These are phyloP conservation scores for Hymenochirus boettgeri DNA, from an alignment of 2,113 vertebrate genomes.

Conservation along the genomic window DNA sequence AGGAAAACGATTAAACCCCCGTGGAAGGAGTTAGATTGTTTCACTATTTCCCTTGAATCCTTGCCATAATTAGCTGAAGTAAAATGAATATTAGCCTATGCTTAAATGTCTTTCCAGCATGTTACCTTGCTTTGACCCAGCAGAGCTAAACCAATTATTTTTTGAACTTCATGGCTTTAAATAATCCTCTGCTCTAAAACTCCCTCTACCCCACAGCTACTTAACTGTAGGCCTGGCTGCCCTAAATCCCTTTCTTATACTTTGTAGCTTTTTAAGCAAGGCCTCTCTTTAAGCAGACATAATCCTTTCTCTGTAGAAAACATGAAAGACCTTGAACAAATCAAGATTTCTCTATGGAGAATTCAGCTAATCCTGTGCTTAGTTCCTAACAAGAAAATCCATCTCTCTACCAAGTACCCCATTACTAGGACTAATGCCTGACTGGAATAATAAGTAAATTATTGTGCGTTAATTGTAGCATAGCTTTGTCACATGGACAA, in stretches of 20 bases:
- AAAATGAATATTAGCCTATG: slow-evolving; percentile 78
- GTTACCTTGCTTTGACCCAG: slow-evolving; percentile 70
- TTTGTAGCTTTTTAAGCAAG: slow-evolving; percentile 82
- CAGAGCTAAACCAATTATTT: slow-evolving; percentile 81
- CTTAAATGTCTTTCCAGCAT: slow-evolving; percentile 70
- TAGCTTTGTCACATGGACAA: slow-evolving; percentile 68
- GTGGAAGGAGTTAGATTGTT: slow-evolving; percentile 16
- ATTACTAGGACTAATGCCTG: slow-evolving; percentile 81
- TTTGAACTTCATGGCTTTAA: slow-evolving; percentile 81
- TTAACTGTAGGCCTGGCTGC: slow-evolving; percentile 72
- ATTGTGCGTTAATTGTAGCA: slow-evolving; percentile 78
- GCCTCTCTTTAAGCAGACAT: slow-evolving; percentile 78
- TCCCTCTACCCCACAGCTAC: slow-evolving; percentile 75
- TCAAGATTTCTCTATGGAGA: slow-evolving; percentile 84
- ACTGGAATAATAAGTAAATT: slow-evolving; percentile 84
- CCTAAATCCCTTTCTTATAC: slow-evolving; percentile 83
- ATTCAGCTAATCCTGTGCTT: slow-evolving; percentile 83
- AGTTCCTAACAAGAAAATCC: slow-evolving; percentile 85
- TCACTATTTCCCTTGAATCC: slow-evolving; percentile 47
- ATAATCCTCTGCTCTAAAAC: slow-evolving; percentile 80
- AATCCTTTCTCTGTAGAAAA: slow-evolving; percentile 85
- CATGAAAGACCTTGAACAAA: slow-evolving; percentile 89
- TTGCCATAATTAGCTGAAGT: slow-evolving; percentile 71
- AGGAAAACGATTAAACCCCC: slow-evolving; percentile 36
- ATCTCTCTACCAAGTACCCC: slow-evolving; percentile 75